Conservation (phyloP, 2,113 vertebrate species). For the Anarhynchus alexandrinus region DNA sequence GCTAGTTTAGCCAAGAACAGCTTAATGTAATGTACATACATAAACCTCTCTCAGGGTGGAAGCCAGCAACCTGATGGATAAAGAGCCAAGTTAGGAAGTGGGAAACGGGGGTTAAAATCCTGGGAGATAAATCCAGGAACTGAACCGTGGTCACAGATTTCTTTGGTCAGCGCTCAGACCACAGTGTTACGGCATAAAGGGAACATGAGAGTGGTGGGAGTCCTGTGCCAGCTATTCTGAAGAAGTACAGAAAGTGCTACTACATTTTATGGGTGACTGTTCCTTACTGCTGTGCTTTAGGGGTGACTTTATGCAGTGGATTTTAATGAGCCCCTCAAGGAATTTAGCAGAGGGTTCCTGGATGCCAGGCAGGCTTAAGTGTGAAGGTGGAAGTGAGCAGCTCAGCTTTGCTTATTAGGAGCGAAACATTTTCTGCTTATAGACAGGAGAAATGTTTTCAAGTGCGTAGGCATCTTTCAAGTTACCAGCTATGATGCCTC, state of each 20-base stretch:
- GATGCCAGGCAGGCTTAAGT: neutral
- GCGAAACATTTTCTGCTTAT: neutral
- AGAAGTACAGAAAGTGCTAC: neutral
- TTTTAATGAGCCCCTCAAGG: neutral
- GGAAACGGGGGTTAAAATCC: neutral
- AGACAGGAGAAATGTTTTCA: neutral
- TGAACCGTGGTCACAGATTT: neutral
- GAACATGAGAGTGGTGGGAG: neutral
- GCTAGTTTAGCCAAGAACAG: neutral
- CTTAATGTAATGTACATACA: neutral
- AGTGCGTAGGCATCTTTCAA: neutral
- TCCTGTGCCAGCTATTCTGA: neutral
- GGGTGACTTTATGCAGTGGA: neutral
- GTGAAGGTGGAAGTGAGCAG: neutral
- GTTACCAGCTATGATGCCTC: neutral
- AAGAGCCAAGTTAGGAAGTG: neutral
- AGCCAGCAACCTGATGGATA: neutral
- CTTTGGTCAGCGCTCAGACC: neutral
- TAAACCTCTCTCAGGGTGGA: neutral
- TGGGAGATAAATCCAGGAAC: neutral
- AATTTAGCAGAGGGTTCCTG: neutral
- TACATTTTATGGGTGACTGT: neutral
- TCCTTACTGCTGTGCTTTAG: neutral
- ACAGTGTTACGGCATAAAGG: neutral
- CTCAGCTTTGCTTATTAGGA: neutral